A percentile compares a stretch with the other conserved stretches of the same genome.
Conservation (phyloP, 2,797 vertebrate genomes). For the Acanthopagrus latus region DNA sequence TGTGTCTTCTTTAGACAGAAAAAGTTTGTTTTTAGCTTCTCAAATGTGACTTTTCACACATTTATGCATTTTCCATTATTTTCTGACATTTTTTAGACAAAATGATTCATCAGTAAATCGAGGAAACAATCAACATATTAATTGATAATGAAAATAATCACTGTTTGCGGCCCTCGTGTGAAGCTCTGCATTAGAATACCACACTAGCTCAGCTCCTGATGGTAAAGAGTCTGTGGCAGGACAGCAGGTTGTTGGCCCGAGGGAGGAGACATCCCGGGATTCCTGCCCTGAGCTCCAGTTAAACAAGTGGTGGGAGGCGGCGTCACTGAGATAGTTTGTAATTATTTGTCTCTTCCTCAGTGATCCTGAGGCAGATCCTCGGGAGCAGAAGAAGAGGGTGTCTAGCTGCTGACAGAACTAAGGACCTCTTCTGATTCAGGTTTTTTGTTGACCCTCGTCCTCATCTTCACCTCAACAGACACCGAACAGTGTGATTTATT, state of each 20-base stretch:
- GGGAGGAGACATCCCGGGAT: slow-evolving; percentile 67
- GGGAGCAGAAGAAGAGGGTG: slow-evolving; percentile 28
- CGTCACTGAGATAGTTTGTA: slow-evolving; percentile 76
- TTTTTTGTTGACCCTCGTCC: neutral
- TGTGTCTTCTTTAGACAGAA: too few species aligned
- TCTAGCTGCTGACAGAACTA: slow-evolving; percentile 26
- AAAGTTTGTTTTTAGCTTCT: too few species aligned
- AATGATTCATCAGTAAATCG: too few species aligned
- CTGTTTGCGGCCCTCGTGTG: neutral
- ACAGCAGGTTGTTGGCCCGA: slow-evolving; percentile 42
- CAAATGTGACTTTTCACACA: too few species aligned
- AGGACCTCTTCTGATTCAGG: neutral
- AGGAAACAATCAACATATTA: too few species aligned
- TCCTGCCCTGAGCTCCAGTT: slow-evolving; percentile 46
- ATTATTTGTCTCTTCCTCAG: slow-evolving; percentile 77
- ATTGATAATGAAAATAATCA: too few species aligned
- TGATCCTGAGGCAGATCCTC: slow-evolving; percentile 48
- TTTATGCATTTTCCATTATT: too few species aligned
- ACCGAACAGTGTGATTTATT: slow-evolving; percentile 41
- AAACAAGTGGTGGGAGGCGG: slow-evolving; percentile 60
- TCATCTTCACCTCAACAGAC: neutral
- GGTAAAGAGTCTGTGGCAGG: slow-evolving; percentile 1
- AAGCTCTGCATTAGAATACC: neutral
- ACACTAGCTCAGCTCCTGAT: neutral
- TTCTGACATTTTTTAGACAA: too few species aligned